Evolutionary conservation across 1,140 invertebrate species (phyloP), one percentile per base, ranked within the genome.

Genomic region (Pectinophora gossypiella): DNA sequence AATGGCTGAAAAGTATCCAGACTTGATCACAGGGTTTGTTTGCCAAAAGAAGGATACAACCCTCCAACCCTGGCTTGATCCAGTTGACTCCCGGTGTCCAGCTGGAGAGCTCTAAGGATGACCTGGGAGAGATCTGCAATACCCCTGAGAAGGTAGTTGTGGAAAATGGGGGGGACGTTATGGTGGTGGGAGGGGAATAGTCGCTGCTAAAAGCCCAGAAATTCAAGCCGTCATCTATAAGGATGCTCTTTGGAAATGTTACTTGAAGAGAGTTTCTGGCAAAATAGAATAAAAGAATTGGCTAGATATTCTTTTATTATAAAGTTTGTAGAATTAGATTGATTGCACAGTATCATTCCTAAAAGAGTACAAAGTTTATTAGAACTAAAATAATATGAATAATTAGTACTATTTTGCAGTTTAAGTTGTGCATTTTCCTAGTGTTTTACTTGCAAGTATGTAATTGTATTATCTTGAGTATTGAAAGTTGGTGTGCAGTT

Each of bases 151-250:
- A 91, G 48, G 95, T 96, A 10, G 90, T 99, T 5, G 67, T 91
- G 19, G 90, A 94, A 55, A 91, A 93, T 63, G 95, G 95, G 23
- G 95, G 95, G 19, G 98, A 99, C 89, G 88, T 99, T 22, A 93
- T 96, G 20, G 97, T 99, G 32, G 97, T 99, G 0, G 98, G 2
- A 89, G 98, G 64, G 97, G 96, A 2, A 97, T 99, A 56, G 92
- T 92, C 0, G 76, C 92, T 63, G 90, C 93, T 1, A 68, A 84
- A 0, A 91, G 94, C 81, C 91, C 93, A 35, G 89, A 91, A 46
- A 72, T 73, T 23, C 89, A 92, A 44, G 93, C 94, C 16, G 80
- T 92, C 46, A 75, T 90, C 15, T 98, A 97, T 67, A 92, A 93
- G 69, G 87, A 93, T 56, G 86, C 90, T 44, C 90, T 95, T 5